Percentiles rank a stretch among this genome's conserved stretches.
Conservation (phyloP, 2,113 vertebrate genomes). For the Apodemus sylvaticus region DNA sequence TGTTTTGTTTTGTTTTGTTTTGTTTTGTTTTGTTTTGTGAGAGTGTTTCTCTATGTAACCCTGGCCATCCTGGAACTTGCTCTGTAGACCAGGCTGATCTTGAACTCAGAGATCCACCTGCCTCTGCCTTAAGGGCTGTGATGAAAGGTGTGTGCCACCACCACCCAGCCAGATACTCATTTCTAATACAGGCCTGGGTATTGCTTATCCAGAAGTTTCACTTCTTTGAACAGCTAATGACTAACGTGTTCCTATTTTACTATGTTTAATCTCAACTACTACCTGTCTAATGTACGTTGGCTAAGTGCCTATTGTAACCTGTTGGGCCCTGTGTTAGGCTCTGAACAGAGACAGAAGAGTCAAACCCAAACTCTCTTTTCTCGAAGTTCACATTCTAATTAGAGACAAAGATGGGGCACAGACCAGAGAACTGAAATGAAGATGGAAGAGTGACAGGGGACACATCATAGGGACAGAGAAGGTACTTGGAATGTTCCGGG, state of each 20-base stretch:
- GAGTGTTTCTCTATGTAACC: background rate
- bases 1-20: background rate
- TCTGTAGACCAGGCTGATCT: background rate
- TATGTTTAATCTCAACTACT: background rate
- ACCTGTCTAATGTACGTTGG: background rate
- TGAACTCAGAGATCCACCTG: background rate
- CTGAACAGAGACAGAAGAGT: background rate
- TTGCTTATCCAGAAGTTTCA: background rate
- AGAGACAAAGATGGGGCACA: background rate
- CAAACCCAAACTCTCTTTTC: background rate
- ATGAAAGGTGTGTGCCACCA: background rate
- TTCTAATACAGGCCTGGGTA: background rate
- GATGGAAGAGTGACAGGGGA: background rate
- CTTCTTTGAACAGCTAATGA: background rate
- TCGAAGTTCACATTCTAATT: conserved; percentile 40
- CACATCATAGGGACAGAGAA: conserved; percentile 10
- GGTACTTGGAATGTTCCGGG: background rate
- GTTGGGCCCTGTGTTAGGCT: background rate
- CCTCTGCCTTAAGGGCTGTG: background rate
- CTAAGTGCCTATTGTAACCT: background rate
- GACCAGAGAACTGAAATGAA: conserved; percentile 9
- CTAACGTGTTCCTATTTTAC: background rate
- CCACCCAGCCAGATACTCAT: background rate
- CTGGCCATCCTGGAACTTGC: background rate
- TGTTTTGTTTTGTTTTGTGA: background rate